phyloP scores from a whole-genome alignment of 92 coral and sea anemone genomes.

The Umimayanthus kanabou region DNA sequence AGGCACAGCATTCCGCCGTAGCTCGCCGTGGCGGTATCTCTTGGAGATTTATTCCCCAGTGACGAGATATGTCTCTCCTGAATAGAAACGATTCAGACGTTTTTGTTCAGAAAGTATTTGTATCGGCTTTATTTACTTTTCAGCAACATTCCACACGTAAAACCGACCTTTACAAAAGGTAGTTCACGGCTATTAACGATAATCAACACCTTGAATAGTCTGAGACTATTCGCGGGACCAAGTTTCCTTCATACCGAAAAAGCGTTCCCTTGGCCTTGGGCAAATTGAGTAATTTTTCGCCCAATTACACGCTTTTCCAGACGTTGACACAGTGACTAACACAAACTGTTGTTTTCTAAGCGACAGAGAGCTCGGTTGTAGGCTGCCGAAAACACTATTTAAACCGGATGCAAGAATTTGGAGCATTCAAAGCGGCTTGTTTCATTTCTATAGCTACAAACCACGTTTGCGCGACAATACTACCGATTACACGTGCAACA shows the following conservation, averaged over 20 bases:
- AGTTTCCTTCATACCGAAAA: not conserved
- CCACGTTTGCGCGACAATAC: constrained; percentile 5
- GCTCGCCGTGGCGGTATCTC: constrained; percentile 32
- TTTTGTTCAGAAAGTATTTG: constrained; percentile 43
- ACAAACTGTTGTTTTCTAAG: constrained; percentile 48
- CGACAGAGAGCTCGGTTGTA: constrained; percentile 59
- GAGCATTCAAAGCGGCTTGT: constrained; percentile 81
- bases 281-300: not conserved
- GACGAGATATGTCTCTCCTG: constrained; percentile 16
- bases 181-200: not conserved
- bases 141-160: constrained; percentile 3
- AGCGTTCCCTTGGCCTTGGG: not conserved
- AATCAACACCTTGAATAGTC: constrained; percentile 15
- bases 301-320: constrained; percentile 4
- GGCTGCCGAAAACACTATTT: constrained; percentile 63
- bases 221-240: not conserved
- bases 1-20: constrained; percentile 13
- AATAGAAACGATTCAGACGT: constrained; percentile 49
- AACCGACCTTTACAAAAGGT: constrained; percentile 4
- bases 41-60: constrained; percentile 20
- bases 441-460: constrained; percentile 37
- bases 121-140: constrained; percentile 28
- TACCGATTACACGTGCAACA: not conserved
- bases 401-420: constrained; percentile 63
- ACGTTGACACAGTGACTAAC: not conserved